Base-by-base conservation (phyloP, 2,888 invertebrate species). In the Trissolcus japonicus region DNA sequence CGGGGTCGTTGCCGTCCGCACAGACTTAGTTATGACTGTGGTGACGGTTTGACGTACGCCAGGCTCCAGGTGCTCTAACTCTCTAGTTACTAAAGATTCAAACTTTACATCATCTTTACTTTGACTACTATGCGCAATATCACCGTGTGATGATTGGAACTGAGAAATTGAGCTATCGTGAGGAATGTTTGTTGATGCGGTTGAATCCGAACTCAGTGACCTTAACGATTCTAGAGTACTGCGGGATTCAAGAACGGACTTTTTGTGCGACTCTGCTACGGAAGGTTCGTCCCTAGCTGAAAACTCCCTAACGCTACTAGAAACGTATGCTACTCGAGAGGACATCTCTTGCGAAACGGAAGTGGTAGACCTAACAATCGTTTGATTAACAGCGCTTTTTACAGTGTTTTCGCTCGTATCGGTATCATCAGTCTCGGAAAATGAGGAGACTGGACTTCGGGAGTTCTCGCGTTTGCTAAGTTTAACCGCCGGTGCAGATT, bases 1-100 rank as follows among this genome's bases (percentile, higher is more conserved):
- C 83, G 89, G 89, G 84, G 88, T 88, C 83, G 87, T 82, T 81
- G 87, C 87, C 88, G 88, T 88, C 84, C 88, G 86, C 88, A 89
- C 88, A 88, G 89, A 89, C 86, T 89, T 88, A 86, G 84, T 87
- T 81, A 89, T 84, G 85, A 89, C 88, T 88, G 89, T 89, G 86
- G 87, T 88, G 86, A 89, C 89, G 86, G 88, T 85, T 82, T 88
- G 87, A 83, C 85, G 86, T 84, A 85, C 85, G 82, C 83, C 86
- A 87, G 89, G 89, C 83, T 88, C 86, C 80, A 87, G 86, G 86
- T 88, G 87, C 85, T 84, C 87, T 86, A 86, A 79, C 78, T 83
- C 83, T 67, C 81, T 84, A 66, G 74, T 79, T 57, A 85, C 81
- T 71, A 87, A 76, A 51, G 17, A 17, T 17, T 83, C 81, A 56